Base-by-base conservation (phyloP, 2,113 vertebrate species). In the Spea multiplicata region DNA sequence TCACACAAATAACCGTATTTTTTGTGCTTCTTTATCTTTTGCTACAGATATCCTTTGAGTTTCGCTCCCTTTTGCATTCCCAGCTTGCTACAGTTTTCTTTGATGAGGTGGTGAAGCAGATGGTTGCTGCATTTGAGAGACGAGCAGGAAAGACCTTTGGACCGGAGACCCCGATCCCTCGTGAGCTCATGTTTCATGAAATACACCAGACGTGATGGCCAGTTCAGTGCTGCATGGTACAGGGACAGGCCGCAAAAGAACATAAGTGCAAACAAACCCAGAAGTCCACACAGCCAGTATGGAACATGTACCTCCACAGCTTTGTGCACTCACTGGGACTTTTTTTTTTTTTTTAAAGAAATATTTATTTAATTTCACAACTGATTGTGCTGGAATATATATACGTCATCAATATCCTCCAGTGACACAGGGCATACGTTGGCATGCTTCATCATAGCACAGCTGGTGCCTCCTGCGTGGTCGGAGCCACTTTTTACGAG, bases 81-180 rank as follows among this genome's bases (percentile, higher is more conserved):
- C 94, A 97, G 89, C 84, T 98, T 84, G 95, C 96, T 86, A 91
- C 94, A 0, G 89, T 97, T 83, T 98, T 98, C 90, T 98, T 98
- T 50, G 96, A 98, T 3, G 95, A 98, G 88, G 96, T 98, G 6
- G 96, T 97, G 30, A 97, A 97, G 90, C 91, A 96, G 88, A 98
- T 97, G 75, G 96, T 98, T 6, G 93, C 90, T 0, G 97, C 97
- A 6, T 98, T 98, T 0, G 95, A 97, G 90, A 92, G 91, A 14
- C 93, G 93, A 3, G 96, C 96, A 0, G 80, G 91, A 69, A 94
- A 92, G 81, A 88, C 86, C 46, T 98, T 93, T 81, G 96, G 96
- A 47, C 95, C 95, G 1, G 95, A 97, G 91, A 97, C 96, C 0
- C 91, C 88, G 14, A 95, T 97, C 86, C 96, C 96, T 0, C 92